A percentile compares a stretch with the other conserved stretches of the same genome.
These are phyloP conservation scores for Antedon mediterranea DNA, from an alignment of 53 echinoderm and acorn worm genomes.

Conservation along the genomic window DNA sequence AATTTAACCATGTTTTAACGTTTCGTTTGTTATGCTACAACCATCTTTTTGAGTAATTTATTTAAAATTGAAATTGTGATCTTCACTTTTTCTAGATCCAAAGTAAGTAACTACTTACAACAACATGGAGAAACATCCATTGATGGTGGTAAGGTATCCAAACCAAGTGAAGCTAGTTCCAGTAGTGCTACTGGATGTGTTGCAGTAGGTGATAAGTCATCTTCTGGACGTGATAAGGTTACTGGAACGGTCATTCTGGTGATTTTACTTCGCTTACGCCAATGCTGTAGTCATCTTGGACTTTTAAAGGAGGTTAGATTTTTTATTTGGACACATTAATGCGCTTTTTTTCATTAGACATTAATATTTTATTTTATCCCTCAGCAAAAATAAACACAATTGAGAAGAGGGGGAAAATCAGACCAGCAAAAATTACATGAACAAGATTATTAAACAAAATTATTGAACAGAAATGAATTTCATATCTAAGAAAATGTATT, in stretches of 20 bases:
- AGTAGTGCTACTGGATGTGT: not conserved
- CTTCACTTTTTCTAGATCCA: conserved; percentile 14
- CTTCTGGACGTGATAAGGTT: conserved; percentile 16
- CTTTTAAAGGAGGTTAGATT: conserved; percentile 60
- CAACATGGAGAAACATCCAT: conserved; percentile 37
- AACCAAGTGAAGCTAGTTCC: not conserved
- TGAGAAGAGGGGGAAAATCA: too few relatives aligned
- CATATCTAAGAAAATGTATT: too few relatives aligned
- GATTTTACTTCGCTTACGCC: conserved; percentile 62
- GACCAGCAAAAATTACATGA: too few relatives aligned
- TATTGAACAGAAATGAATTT: too few relatives aligned
- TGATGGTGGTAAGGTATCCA: not conserved
- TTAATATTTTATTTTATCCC: too few relatives aligned
- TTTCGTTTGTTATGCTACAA: conserved; percentile 4
- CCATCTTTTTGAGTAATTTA: not conserved
- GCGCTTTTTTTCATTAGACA: too few relatives aligned
- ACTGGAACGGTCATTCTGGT: conserved; percentile 56
- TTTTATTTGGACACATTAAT: too few relatives aligned
- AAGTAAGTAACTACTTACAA: conserved; percentile 70
- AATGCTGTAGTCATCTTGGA: conserved; percentile 87
- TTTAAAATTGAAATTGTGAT: not conserved
- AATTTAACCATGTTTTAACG: too few relatives aligned
- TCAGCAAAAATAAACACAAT: too few relatives aligned
- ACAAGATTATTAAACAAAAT: too few relatives aligned
- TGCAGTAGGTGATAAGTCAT: not conserved